Base-by-base conservation (phyloP, 2,113 vertebrate genomes). In the Phylloscopus whistleri region DNA sequence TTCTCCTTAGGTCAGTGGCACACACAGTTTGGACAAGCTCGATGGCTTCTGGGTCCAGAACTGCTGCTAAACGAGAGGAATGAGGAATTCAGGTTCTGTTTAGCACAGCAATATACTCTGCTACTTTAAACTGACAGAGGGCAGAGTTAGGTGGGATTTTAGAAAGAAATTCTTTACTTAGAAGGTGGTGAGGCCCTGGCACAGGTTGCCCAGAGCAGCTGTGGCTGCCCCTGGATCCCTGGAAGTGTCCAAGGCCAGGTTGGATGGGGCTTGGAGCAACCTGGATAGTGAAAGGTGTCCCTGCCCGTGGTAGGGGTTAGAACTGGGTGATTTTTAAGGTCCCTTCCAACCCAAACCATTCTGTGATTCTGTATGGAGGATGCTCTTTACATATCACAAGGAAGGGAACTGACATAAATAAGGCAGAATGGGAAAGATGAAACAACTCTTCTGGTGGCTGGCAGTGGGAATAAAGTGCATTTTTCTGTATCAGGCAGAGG, bases 191-290 rank as follows among this genome's bases (percentile, higher is more conserved):
- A 48, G n/a, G n/a, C 16, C 39, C 23, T 78, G 64, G 55, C 39
- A 62, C 8, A 48, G 84, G 18, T 0, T 53, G 1, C 8, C 10
- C 39, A 78, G 48, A 48, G 56, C 13, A 79, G 64, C 64, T 78
- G 19, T 39, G 56, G 23, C 23, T 78, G 64, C 8, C 2, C 16
- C 23, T 68, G 53, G 37, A 30, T 78, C n/a, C 33, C 23, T 83
- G 87, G 46, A 15, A 48, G 24, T 83, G 48, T 23, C 41, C 63
- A 55, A 83, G 10, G 26, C 41, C 48, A 23, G 26, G 17, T 0
- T 83, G 39, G 76, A 43, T 0, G 0, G 4, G 21, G 17, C 10
- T 73, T 73, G 33, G 30, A 69, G n/a, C 48, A 35, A 0, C 3
- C 41, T 76, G 70, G 2, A 13, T 1, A 8, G 26, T 31, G 48